Evolutionary conservation across 2,797 vertebrate species (phyloP).

Genomic region (Oryzias dopingdopingensis): DNA sequence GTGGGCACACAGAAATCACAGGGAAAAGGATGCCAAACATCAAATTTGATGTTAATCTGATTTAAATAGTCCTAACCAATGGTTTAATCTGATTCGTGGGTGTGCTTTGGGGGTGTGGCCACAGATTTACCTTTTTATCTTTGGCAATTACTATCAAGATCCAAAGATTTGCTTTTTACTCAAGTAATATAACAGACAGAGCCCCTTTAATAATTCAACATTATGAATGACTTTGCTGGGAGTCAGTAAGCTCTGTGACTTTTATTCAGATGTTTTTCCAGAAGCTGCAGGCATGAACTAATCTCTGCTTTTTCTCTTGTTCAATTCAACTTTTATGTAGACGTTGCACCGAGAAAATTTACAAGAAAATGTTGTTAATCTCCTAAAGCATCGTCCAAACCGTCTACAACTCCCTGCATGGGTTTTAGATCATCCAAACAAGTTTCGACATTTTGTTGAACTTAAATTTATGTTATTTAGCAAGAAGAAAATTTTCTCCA

Average conservation of each 20-base stretch:
- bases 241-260: slow-evolving; percentile 48
- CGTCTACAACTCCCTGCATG: no score
- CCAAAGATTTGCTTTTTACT: neutral
- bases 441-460: no score
- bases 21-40: no score
- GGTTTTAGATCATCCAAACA: no score
- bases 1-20: neutral
- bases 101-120: no score
- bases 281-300: slow-evolving; percentile 92
- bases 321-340: slow-evolving; percentile 44
- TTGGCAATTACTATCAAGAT: neutral
- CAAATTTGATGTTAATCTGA: no score
- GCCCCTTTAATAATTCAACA: no score
- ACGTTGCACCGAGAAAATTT: slow-evolving; percentile 52
- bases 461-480: no score
- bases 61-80: no score
- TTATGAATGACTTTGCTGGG: slow-evolving; percentile 61
- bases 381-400: slow-evolving; percentile 28
- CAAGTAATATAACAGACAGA: neutral
- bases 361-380: slow-evolving; percentile 1
- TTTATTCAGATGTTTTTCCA: slow-evolving; percentile 72
- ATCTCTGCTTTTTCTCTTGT: slow-evolving; percentile 76
- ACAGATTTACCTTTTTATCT: no score
- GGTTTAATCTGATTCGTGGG: no score
- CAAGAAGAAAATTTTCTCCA: no score